These are phyloP conservation scores for Gorsachius magnificus DNA, from an alignment of 2,797 vertebrate species.

Conservation along the genomic window DNA sequence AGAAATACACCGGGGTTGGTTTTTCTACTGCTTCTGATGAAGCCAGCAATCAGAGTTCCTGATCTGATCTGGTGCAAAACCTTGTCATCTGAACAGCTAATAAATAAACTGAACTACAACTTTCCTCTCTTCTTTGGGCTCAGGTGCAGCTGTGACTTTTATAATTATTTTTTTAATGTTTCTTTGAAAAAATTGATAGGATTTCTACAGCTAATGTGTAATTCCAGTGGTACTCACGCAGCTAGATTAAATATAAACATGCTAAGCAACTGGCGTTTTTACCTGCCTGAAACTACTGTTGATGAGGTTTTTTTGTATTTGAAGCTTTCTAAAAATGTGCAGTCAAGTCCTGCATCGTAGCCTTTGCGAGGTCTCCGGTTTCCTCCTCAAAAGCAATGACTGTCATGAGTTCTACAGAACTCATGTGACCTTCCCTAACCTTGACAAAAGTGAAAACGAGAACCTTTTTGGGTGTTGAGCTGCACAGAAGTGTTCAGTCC, in stretches of 20 bases:
- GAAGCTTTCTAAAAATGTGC: neutral
- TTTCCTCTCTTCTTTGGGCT: neutral
- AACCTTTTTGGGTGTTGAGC: neutral
- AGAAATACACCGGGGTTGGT: neutral
- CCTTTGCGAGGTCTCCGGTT: neutral
- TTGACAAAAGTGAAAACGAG: neutral
- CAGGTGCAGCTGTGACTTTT: slow-evolving; percentile 17
- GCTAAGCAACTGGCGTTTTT: neutral
- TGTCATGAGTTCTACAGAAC: neutral
- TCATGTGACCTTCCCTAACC: neutral
- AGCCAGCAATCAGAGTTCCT: neutral
- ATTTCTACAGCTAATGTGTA: neutral
- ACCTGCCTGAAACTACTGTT: neutral
- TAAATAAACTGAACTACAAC: neutral
- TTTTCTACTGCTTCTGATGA: neutral
- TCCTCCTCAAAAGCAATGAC: neutral
- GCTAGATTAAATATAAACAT: neutral
- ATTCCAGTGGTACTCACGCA: neutral
- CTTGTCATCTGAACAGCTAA: neutral
- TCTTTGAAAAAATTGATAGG: neutral
- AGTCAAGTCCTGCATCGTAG: neutral
- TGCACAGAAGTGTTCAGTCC: neutral
- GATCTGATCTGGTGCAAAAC: neutral
- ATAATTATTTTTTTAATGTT: neutral
- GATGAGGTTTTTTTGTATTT: neutral